Evolutionary conservation across 2,113 vertebrate genomes (phyloP).

Genomic region (Nettapus auritus): DNA sequence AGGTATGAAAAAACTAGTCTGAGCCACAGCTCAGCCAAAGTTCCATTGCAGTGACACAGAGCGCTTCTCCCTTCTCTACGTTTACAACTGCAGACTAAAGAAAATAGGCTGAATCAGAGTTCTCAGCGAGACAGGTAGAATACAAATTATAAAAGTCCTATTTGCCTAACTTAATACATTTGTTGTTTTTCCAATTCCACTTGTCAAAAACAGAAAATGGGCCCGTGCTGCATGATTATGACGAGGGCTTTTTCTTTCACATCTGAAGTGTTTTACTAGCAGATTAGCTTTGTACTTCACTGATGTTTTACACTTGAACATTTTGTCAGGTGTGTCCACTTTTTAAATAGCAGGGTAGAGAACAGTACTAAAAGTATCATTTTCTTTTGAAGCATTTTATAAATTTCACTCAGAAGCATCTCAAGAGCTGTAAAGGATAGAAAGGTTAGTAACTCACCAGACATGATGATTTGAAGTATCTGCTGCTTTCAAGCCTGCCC

Average conservation of each 20-base stretch:
- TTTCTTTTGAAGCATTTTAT: not conserved
- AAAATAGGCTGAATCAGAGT: not conserved
- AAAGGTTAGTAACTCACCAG: not conserved
- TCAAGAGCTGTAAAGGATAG: not conserved
- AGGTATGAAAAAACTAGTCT: not conserved
- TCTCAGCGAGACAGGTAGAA: not conserved
- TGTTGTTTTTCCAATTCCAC: not conserved
- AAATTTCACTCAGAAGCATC: not conserved
- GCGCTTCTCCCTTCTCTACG: not conserved
- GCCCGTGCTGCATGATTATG: not conserved
- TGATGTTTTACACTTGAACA: not conserved
- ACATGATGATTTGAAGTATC: not conserved
- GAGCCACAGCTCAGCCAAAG: not conserved
- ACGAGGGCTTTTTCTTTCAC: not conserved
- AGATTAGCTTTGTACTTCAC: not conserved
- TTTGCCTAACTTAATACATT: fast-evolving
- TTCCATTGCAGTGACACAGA: fast-evolving
- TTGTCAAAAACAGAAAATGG: not conserved
- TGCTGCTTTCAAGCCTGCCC: not conserved
- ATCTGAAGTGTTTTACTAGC: not conserved
- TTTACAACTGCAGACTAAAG: not conserved
- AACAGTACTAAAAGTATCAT: not conserved
- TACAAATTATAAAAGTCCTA: fast-evolving
- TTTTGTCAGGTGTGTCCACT: not conserved
- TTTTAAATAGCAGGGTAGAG: not conserved